Evolutionary conservation across 2,888 invertebrate species (phyloP).

Genomic region (Pocota personata): DNA sequence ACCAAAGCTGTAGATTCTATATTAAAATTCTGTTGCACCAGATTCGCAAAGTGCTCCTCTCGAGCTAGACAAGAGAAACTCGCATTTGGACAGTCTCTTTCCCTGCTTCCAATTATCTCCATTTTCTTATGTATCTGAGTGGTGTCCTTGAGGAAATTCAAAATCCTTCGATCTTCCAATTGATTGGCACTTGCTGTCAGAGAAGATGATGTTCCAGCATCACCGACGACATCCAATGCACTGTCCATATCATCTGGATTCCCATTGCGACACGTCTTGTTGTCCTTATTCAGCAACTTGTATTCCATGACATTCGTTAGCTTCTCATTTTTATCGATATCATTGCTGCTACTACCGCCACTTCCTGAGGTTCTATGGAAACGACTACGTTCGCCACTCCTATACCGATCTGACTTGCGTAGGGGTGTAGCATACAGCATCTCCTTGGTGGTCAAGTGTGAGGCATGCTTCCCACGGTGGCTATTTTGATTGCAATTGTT

Average conservation of each 20-base stretch:
- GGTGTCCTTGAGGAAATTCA: conserved; percentile 83
- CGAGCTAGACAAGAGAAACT: conserved; percentile 83
- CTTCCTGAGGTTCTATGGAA: conserved; percentile 71
- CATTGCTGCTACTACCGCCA: conserved; percentile 70
- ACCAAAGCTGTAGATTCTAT: conserved; percentile 75
- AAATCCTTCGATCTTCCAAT: conserved; percentile 82
- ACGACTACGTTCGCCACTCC: conserved; percentile 80
- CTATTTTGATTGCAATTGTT: conserved; percentile 79
- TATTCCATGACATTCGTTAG: conserved; percentile 79
- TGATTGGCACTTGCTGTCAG: conserved; percentile 76
- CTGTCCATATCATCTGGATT: conserved; percentile 72
- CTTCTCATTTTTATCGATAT: conserved; percentile 77
- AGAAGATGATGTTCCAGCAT: conserved; percentile 62
- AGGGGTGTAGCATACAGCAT: conserved; percentile 82
- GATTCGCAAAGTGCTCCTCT: conserved; percentile 83
- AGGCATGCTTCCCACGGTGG: conserved; percentile 75
- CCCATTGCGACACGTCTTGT: conserved; percentile 81
- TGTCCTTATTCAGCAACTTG: conserved; percentile 79
- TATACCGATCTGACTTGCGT: conserved; percentile 82
- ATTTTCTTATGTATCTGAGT: conserved; percentile 82
- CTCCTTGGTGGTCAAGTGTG: conserved; percentile 78
- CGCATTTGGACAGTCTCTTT: conserved; percentile 81
- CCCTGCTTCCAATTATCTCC: conserved; percentile 78
- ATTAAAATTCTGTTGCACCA: conserved; percentile 82
- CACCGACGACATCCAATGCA: conserved; percentile 78